Conservation (phyloP, 92 coral and sea anemone species). For the Umimayanthus kanabou region DNA sequence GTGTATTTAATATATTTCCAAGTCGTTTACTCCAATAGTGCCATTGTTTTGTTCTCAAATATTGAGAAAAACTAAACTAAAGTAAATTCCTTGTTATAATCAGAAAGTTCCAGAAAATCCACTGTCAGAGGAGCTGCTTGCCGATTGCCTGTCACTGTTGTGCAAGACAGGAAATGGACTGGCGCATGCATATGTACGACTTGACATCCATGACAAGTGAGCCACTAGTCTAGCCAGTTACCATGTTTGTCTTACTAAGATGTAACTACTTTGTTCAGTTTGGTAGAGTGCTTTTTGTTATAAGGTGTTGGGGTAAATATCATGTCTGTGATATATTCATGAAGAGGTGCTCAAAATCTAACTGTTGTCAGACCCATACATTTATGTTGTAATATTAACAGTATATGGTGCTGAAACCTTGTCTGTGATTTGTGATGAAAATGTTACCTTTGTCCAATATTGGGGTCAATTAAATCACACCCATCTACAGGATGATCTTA, state of each 20-base stretch:
- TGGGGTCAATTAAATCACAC: too few species aligned
- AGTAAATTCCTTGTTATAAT: not conserved
- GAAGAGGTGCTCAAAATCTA: too few species aligned
- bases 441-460: too few species aligned
- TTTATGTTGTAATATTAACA: too few species aligned
- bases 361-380: too few species aligned
- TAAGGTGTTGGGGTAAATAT: too few species aligned
- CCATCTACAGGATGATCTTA: too few species aligned
- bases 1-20: too few species aligned
- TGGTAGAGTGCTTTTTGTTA: too few species aligned
- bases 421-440: too few species aligned
- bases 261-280: not conserved
- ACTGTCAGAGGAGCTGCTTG: constrained; percentile 87
- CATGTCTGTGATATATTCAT: too few species aligned
- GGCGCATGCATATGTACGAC: constrained; percentile 97
- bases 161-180: constrained; percentile 98
- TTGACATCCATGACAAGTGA: constrained; percentile 96
- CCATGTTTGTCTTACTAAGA: not conserved
- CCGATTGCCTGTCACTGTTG: constrained; percentile 86
- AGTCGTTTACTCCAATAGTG: not conserved
- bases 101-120: constrained; percentile 93
- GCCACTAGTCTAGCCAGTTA: not conserved
- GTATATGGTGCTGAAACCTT: too few species aligned
- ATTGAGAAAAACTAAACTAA: not conserved
- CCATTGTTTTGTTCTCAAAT: not conserved